These are phyloP conservation scores for Onchidella celtica DNA, from an alignment of 2,888 invertebrate species.

Conservation along the genomic window DNA sequence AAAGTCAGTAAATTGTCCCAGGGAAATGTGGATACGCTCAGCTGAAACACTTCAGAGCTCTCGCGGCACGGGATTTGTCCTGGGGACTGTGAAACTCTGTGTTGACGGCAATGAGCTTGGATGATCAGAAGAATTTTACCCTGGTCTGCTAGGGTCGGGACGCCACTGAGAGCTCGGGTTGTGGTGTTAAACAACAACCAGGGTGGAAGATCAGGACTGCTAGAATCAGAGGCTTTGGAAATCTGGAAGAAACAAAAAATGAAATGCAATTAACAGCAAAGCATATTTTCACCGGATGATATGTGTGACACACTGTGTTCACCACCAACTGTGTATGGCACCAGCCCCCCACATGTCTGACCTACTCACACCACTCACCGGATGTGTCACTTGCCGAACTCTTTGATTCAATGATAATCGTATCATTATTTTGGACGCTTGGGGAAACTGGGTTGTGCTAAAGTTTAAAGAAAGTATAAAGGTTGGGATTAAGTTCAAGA, in stretches of 20 bases:
- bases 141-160: slow-evolving; percentile 42
- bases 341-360: too few relatives aligned
- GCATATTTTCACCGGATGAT: too few relatives aligned
- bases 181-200: slow-evolving; percentile 49
- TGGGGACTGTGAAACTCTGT: background rate
- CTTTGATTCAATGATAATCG: too few relatives aligned
- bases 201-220: slow-evolving; percentile 29
- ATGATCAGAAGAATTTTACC: slow-evolving; percentile 38
- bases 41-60: slow-evolving; percentile 47
- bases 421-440: too few relatives aligned
- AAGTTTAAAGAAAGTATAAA: too few relatives aligned
- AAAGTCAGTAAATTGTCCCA: background rate
- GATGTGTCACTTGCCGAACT: too few relatives aligned
- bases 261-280: background rate
- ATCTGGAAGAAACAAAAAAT: too few relatives aligned
- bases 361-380: too few relatives aligned
- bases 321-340: too few relatives aligned
- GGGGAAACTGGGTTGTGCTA: too few relatives aligned
- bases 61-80: background rate
- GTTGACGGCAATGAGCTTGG: slow-evolving; percentile 1
- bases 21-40: slow-evolving; percentile 38
- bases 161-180: slow-evolving; percentile 37
- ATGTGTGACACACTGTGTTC: too few relatives aligned
- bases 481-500: too few relatives aligned
- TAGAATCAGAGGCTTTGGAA: slow-evolving; percentile 15